Conservation (phyloP, 2,113 vertebrate genomes). For the Rhabdomys dilectus region DNA sequence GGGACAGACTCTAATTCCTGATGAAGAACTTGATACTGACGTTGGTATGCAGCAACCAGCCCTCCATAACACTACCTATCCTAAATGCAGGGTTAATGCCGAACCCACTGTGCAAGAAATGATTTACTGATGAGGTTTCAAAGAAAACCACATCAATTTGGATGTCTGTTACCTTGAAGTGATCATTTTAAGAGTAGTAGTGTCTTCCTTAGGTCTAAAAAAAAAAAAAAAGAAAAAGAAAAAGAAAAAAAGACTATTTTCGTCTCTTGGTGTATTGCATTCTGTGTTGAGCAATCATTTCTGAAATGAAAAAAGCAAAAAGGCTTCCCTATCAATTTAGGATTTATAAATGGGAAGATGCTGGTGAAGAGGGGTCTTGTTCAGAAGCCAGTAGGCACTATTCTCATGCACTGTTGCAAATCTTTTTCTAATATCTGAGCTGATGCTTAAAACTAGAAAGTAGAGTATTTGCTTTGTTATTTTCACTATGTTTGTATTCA, state of each 20-base stretch:
- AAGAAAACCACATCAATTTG: slow-evolving; percentile 82
- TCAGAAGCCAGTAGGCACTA: slow-evolving; percentile 61
- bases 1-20: slow-evolving; percentile 81
- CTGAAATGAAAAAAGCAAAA: slow-evolving; percentile 77
- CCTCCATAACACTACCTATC: slow-evolving; percentile 80
- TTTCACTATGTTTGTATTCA: slow-evolving; percentile 56
- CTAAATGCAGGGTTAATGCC: slow-evolving; percentile 81
- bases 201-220: slow-evolving; percentile 75
- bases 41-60: slow-evolving; percentile 79
- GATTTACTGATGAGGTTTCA: slow-evolving; percentile 83
- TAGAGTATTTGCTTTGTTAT: slow-evolving; percentile 66
- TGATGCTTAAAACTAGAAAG: slow-evolving; percentile 64
- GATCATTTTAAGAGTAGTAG: slow-evolving; percentile 79
- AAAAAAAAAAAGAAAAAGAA: slow-evolving; percentile 69
- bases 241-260: slow-evolving; percentile 76
- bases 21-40: slow-evolving; percentile 82
- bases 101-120: slow-evolving; percentile 81
- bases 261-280: slow-evolving; percentile 75
- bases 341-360: slow-evolving; percentile 66
- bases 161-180: slow-evolving; percentile 80
- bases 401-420: slow-evolving; percentile 63
- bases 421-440: slow-evolving; percentile 61
- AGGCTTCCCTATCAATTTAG: slow-evolving; percentile 33
- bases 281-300: slow-evolving; percentile 77
- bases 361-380: slow-evolving; percentile 62